Conservation (phyloP, 2,888 invertebrate species). For the Thyatira batis region DNA sequence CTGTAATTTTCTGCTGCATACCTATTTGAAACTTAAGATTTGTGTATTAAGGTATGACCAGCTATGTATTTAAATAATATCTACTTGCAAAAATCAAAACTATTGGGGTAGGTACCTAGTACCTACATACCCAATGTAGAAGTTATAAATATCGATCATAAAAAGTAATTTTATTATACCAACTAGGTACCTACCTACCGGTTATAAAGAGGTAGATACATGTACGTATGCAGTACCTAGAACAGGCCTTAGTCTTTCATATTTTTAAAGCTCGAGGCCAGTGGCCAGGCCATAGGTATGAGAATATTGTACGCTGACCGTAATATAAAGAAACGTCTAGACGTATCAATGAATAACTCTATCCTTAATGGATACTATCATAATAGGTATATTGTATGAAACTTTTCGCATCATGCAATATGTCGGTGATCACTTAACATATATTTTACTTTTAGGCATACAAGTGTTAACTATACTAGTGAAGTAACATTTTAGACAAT, state of each 20-base stretch:
- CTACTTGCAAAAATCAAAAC: too few species aligned
- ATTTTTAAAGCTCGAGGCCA: slow-evolving; percentile 6
- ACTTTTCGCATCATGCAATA: background rate
- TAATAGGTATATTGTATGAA: too few species aligned
- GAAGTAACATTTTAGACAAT: background rate
- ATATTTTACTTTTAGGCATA: background rate
- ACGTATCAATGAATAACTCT: slow-evolving; percentile 20
- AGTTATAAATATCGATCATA: too few species aligned
- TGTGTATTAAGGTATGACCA: background rate
- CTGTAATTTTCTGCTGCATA: background rate
- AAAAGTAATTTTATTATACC: too few species aligned
- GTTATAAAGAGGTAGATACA: background rate
- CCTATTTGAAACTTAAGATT: background rate
- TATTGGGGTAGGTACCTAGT: too few species aligned
- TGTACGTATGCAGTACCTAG: background rate
- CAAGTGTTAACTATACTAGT: background rate
- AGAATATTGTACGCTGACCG: slow-evolving; percentile 15
- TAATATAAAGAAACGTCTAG: slow-evolving; percentile 29
- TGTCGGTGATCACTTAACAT: background rate
- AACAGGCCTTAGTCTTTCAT: slow-evolving; percentile 1
- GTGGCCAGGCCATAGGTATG: slow-evolving; percentile 3
- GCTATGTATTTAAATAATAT: too few species aligned
- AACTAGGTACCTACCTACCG: too few species aligned
- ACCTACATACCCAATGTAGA: too few species aligned
- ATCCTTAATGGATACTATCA: too few species aligned